Percentiles rank a stretch among this genome's conserved stretches.
Evolutionary conservation across 1,140 invertebrate species (phyloP).

Genomic region (Chrysoperla carnea): DNA sequence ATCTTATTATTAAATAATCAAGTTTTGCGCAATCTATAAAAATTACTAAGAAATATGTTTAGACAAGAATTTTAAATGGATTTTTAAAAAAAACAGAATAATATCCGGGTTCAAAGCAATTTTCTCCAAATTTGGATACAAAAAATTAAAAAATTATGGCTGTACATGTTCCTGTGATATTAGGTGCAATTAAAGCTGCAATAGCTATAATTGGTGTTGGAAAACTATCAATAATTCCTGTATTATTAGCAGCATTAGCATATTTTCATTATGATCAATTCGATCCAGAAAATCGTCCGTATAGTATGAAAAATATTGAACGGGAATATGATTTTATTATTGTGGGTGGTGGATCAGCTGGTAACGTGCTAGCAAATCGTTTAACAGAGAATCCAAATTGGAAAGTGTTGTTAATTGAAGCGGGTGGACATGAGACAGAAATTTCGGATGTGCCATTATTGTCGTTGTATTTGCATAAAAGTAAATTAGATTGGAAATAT

Average conservation of each 20-base stretch:
- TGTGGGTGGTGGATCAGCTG: slow-evolving; percentile 71
- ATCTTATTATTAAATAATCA: too few species aligned
- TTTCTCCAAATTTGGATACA: too few species aligned
- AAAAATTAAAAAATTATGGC: slow-evolving; percentile 13
- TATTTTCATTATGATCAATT: slow-evolving; percentile 75
- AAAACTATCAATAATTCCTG: slow-evolving; percentile 56
- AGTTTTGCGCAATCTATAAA: too few species aligned
- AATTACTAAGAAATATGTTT: too few species aligned
- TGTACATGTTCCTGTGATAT: slow-evolving; percentile 25
- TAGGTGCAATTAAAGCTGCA: slow-evolving; percentile 45
- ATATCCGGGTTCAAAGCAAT: too few species aligned
- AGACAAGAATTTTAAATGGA: too few species aligned
- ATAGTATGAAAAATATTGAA: slow-evolving; percentile 40
- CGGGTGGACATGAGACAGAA: slow-evolving; percentile 70
- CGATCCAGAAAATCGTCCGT: slow-evolving; percentile 67
- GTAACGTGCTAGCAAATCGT: slow-evolving; percentile 68
- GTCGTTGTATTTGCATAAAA: slow-evolving; percentile 74
- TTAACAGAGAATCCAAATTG: slow-evolving; percentile 60
- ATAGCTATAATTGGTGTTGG: slow-evolving; percentile 44
- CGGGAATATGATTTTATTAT: slow-evolving; percentile 65
- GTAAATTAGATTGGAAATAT: slow-evolving; percentile 86
- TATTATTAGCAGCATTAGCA: slow-evolving; percentile 55
- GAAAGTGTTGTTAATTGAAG: slow-evolving; percentile 70
- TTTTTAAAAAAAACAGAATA: too few species aligned
- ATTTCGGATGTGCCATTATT: slow-evolving; percentile 67